Conservation (phyloP, 2,113 vertebrate genomes). For the Opisthocomus hoazin region DNA sequence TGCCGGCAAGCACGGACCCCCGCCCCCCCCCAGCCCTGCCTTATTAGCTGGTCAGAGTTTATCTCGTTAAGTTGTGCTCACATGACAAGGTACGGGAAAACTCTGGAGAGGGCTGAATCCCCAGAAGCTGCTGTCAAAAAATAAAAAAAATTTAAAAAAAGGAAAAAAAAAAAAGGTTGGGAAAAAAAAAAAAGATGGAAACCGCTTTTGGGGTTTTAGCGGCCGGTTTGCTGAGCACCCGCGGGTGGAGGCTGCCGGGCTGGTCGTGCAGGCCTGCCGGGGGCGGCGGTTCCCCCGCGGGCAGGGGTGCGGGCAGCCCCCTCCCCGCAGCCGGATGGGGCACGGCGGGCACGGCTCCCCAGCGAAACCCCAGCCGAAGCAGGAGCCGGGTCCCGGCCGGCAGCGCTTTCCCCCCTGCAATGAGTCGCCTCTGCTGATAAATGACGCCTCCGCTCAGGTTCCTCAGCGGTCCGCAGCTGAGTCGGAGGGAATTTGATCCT, state of each 20-base stretch:
- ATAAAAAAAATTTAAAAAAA: too few species aligned
- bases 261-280: background rate
- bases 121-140: constrained; percentile 54
- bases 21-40: background rate
- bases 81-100: constrained; percentile 58
- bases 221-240: constrained; percentile 21
- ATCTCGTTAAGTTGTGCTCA: constrained; percentile 52
- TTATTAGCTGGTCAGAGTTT: background rate
- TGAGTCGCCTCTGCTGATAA: background rate
- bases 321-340: background rate
- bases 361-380: background rate
- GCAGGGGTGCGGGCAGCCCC: background rate
- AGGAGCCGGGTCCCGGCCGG: background rate
- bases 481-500: background rate
- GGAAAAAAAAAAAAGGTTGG: background rate
- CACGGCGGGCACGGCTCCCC: background rate
- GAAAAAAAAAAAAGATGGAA: background rate
- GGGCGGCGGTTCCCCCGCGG: background rate
- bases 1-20: background rate
- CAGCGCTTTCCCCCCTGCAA: background rate
- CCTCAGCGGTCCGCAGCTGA: background rate
- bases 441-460: background rate
- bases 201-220: background rate
- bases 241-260: too few species aligned
- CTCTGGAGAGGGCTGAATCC: constrained; percentile 72